Evolutionary conservation across 1,140 invertebrate genomes (phyloP), one percentile per base, ranked within the genome.

Genomic region (Bombus sibiricus): DNA sequence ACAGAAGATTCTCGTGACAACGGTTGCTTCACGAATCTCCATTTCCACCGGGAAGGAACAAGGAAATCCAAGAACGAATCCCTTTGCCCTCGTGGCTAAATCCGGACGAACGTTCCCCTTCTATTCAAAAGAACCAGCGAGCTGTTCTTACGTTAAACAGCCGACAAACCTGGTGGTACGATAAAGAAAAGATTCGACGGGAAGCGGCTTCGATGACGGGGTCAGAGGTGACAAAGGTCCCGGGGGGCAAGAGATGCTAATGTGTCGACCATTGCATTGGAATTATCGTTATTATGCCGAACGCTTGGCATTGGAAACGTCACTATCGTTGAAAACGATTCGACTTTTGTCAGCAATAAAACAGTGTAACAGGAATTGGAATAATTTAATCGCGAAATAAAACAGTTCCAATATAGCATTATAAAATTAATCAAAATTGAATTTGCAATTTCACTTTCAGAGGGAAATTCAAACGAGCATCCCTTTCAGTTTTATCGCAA

Each of bases 191-290:
- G 43, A 75, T 81, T 47, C 34, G 71, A 64, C 71, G 79, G 64
- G 81, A 87, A 89, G 69, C 71, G 72, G 83, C 88, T 86, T 85
- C 78, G 53, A 85, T 76, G 76, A 82, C 76, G 76, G 69, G 86
- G 89, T 91, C 89, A 90, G 73, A 91, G 89, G 89, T 88, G 89
- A 90, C 84, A 81, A 80, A 77, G 86, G 83, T 85, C 86, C 43
- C 66, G 47, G 64, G 83, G 87, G 80, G 78, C 87, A 91, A 75
- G 32, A 88, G 82, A 90, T 91, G 89, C 81, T 91, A 91, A 91
- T 90, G 80, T 72, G 81, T 75, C 13, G 66, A 34, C 89, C 68
- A 90, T 88, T 91, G 90, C 90, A 90, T 91, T 90, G 86, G 90
- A 90, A 90, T 88, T 66, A 71, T 81, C 37, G 41, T 86, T 90